These are phyloP conservation scores for Candoia aspera DNA, from an alignment of 2,113 vertebrate genomes.

Conservation along the genomic window DNA sequence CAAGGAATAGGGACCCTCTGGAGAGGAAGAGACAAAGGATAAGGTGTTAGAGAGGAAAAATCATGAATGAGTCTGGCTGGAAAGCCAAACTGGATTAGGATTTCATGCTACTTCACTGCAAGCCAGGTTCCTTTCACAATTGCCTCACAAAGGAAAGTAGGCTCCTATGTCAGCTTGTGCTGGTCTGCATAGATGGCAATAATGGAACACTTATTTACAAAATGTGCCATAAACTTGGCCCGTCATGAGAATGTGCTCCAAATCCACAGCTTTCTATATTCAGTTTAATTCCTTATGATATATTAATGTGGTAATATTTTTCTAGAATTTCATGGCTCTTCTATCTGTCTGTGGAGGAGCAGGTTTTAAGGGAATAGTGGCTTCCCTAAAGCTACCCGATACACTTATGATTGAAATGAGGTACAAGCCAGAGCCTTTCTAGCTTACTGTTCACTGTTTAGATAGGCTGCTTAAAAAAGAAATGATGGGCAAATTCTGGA, in stretches of 20 bases:
- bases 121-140: neutral
- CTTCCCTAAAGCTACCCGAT: neutral
- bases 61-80: slow-evolving; percentile 50
- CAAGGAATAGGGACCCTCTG: slow-evolving; percentile 60
- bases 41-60: slow-evolving; percentile 58
- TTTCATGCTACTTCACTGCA: slow-evolving; percentile 47
- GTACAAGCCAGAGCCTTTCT: neutral
- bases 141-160: neutral
- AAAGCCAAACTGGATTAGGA: slow-evolving; percentile 21
- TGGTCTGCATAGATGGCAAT: neutral
- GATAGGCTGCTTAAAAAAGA: neutral
- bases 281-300: neutral
- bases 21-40: slow-evolving; percentile 70
- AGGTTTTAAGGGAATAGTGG: neutral
- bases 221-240: neutral
- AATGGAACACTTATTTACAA: neutral
- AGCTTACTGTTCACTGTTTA: neutral
- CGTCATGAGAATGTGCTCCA: neutral
- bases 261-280: neutral
- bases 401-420: neutral
- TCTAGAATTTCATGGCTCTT: neutral
- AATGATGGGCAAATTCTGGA: neutral
- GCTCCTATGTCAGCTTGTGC: neutral
- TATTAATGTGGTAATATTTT: neutral
- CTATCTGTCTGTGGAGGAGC: neutral